phyloP scores from a whole-genome alignment of 2,797 vertebrate species.

The Pantherophis alleghaniensis region DNA sequence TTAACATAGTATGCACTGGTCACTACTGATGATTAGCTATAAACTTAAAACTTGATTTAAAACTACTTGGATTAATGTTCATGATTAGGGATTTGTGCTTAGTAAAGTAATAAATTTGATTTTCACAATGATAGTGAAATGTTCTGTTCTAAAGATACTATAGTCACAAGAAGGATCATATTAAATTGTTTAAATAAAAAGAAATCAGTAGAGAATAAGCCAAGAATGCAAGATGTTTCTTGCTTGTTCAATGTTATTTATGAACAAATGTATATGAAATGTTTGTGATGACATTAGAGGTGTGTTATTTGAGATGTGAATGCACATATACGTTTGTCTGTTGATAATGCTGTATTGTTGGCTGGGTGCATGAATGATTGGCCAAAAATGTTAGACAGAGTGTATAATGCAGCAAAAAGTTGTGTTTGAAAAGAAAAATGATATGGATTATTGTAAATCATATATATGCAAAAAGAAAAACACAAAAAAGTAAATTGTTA shows the following conservation, averaged over 20 bases:
- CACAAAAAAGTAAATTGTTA: background rate
- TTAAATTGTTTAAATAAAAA: background rate
- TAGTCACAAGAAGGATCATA: background rate
- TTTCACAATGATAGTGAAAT: background rate
- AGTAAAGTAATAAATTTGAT: background rate
- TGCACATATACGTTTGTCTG: background rate
- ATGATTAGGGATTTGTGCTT: background rate
- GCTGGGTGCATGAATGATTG: background rate
- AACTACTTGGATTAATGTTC: background rate
- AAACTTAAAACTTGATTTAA: background rate
- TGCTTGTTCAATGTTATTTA: background rate
- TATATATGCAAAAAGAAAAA: background rate
- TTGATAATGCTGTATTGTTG: background rate
- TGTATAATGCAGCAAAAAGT: background rate
- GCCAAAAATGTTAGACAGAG: background rate
- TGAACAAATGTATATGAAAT: background rate
- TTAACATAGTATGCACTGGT: slow-evolving; percentile 45
- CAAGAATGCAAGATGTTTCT: background rate
- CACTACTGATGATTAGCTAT: slow-evolving; percentile 37
- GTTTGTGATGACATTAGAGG: background rate
- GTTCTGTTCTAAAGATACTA: background rate
- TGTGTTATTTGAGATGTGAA: background rate
- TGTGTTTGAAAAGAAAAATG: background rate
- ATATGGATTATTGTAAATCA: background rate
- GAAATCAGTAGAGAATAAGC: background rate